Evolutionary conservation across 2,888 invertebrate genomes (phyloP).

Genomic region (Aspidapion aeneum): DNA sequence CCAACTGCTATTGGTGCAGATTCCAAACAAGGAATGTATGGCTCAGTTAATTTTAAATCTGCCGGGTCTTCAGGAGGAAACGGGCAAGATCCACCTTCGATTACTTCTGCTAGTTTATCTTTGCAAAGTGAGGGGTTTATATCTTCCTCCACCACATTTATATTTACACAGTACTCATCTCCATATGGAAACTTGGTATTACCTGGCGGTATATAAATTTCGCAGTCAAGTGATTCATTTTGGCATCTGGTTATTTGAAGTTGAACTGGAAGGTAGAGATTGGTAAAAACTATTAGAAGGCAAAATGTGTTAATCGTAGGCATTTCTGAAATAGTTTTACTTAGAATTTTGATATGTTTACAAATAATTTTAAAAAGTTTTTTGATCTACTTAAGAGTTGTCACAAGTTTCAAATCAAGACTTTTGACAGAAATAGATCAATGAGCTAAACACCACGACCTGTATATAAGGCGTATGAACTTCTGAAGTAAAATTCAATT

Average conservation of each 20-base stretch:
- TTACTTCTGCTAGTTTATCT: background rate
- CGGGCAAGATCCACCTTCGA: background rate
- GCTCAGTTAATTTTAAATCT: background rate
- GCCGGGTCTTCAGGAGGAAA: background rate
- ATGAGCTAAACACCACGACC: no score
- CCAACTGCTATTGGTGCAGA: background rate
- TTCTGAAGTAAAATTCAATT: no score
- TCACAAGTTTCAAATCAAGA: no score
- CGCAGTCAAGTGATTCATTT: background rate
- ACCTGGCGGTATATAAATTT: background rate
- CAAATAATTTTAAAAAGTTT: no score
- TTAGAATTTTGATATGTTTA: no score
- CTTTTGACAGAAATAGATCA: no score
- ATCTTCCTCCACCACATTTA: background rate
- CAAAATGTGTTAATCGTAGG: background rate
- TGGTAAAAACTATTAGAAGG: background rate
- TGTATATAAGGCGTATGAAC: no score
- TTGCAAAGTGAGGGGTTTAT: background rate
- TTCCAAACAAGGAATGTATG: background rate
- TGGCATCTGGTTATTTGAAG: background rate
- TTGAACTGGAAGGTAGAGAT: background rate
- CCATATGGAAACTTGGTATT: background rate
- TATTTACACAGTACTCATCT: background rate
- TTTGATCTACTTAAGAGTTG: no score
- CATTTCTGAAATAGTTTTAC: no score